A percentile compares a stretch with the other conserved stretches of the same genome.
phyloP scores from a whole-genome alignment of 2,113 vertebrate species.

The Saguinus imperator region DNA sequence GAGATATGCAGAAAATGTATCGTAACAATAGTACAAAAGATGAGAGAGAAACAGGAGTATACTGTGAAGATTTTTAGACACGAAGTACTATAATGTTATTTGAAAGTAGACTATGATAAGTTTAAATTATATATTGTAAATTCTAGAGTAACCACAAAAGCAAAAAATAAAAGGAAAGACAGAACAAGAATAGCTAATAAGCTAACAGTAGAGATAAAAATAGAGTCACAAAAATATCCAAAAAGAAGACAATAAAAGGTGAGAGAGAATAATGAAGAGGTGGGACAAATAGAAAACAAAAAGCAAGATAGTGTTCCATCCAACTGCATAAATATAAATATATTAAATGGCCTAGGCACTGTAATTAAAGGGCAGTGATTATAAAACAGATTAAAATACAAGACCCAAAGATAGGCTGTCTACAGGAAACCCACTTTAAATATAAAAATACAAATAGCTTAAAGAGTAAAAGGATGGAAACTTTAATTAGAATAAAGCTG shows the following conservation, averaged over 20 bases:
- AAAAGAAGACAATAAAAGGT: background rate
- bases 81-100: background rate
- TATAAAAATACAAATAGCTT: background rate
- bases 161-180: background rate
- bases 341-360: background rate
- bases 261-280: background rate
- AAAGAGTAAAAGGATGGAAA: background rate
- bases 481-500: background rate
- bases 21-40: background rate
- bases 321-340: background rate
- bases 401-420: background rate
- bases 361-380: background rate
- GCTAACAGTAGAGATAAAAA: background rate
- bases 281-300: background rate
- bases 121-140: background rate
- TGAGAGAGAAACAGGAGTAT: background rate
- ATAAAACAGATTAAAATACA: slow-evolving; percentile 17
- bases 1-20: background rate
- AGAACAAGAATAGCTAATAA: background rate
- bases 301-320: background rate
- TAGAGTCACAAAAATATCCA: background rate
- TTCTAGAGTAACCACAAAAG: background rate
- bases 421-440: background rate
- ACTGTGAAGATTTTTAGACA: background rate
- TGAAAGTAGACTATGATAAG: background rate